Base-by-base conservation (phyloP, 2,888 invertebrate species). In the Drosophila aldrichi region DNA sequence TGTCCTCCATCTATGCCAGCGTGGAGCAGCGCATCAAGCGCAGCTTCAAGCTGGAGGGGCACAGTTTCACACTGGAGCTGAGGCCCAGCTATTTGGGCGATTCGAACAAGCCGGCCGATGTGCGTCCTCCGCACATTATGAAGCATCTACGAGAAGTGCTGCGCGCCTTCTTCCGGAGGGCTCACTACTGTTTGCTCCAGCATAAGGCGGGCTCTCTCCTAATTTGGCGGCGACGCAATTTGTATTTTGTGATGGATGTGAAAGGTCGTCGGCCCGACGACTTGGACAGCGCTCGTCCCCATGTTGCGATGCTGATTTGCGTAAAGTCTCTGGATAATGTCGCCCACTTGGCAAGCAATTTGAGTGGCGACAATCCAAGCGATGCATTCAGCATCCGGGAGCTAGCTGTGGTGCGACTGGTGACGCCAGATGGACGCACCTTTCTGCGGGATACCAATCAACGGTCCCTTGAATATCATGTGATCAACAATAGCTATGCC, bases 171-270 rank as follows among this genome's bases (percentile, higher is more conserved):
- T 91, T 92, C 48, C 82, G 71, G 1, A 76, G 77, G 1, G 60
- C 79, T 1, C 81, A 86, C 43, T 91, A 91, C 60, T 87, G 90
- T 32, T 62, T 93, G 5, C 43, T 92, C 10, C 70, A 76, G 3
- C 70, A 88, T 4, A 78, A 66, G 3, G 49, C 70, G 9, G 82
- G 82, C 25, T 89, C 91, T 65, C 63, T 84, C n/a, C 68, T 93
- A 38, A 70, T 92, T 9, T 93, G 92, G 92, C 89, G 83, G 5
- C 77, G 89, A 1, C 66, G 57, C 2, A 81, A 76, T 0, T 71
- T 81, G 0, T 92, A 77, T 65, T 92, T 92, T 52, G 74, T 92
- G 0, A 87, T 92, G 61, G 91, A 93, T 70, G 79, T 88, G 16
- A 89, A 87, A 55, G 90, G 91, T 0, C 79, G 90, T 1, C 69